Evolutionary conservation across 2,113 vertebrate species (phyloP), one percentile per base, ranked within the genome.

Genomic region (Capreolus pygargus): DNA sequence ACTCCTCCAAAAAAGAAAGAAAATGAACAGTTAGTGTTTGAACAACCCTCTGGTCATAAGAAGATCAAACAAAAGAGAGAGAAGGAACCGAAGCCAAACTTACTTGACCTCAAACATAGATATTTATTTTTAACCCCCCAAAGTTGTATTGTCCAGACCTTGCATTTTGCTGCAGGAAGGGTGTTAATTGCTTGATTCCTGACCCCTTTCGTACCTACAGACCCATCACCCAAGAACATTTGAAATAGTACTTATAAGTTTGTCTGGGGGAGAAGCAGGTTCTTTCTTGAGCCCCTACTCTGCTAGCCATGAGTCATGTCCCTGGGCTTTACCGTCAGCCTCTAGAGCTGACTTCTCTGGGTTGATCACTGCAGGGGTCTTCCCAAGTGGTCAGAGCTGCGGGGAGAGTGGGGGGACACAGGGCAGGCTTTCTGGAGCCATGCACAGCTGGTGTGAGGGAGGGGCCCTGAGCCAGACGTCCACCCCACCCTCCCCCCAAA

Each of bases 101-200:
- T 30, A 21, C 7, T 86, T 55, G 83, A 15, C 60, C 86, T 91
- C 30, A 50, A 81, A 86, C 9, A 7, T 28, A 19, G 50, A 55
- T n/a, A 8, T 67, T 82, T 90, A 47, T 96, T 91, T 82, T 93
- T 82, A 86, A 84, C 25, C 33, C 54, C 7, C 43, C 33, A 19
- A 33, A 33, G 11, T 17, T n/a, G 10, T 8, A 11, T 3, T 9
- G n/a, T 78, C 64, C 85, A 79, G 60, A 60, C 33, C 17, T 58
- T 9, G 30, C 43, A 6, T 76, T 82, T 61, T 78, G 76, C 17
- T 19, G 11, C 28, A 84, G 57, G n/a, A 19, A 28, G 43, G 13
- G n/a, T 3, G 33, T 13, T 11, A 0, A 3, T 0, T 0, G 1
- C 39, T 21, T 0, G 0, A 43, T 30, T 13, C 33, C 45, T 50